Evolutionary conservation across 2,888 invertebrate species (phyloP).

Genomic region (Ophonus ardosiacus): DNA sequence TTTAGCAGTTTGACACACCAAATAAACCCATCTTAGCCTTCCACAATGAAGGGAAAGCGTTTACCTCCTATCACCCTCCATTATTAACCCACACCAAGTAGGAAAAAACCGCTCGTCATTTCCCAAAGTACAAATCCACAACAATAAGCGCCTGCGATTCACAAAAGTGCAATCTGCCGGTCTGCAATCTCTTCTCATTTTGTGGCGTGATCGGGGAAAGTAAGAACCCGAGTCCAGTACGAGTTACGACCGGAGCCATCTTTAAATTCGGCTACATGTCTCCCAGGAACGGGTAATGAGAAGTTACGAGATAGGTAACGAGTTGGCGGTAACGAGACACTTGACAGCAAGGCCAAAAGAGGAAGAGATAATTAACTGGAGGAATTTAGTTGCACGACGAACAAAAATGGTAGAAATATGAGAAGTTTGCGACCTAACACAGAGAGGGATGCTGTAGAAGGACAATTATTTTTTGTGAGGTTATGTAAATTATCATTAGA

Average conservation of each 20-base stretch:
- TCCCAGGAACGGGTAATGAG: conserved; percentile 44
- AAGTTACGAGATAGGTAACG: conserved; percentile 44
- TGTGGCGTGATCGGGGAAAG: conserved; percentile 44
- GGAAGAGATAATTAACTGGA: background rate
- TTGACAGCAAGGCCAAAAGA: conserved; percentile 52
- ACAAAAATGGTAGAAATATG: no score
- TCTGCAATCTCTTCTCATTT: conserved; percentile 33
- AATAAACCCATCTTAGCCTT: no score
- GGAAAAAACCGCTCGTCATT: background rate
- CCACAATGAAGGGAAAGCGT: background rate
- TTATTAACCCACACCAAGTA: background rate
- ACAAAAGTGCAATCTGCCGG: conserved; percentile 24
- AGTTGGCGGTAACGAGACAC: conserved; percentile 55
- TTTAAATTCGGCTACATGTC: conserved; percentile 58
- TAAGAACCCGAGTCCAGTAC: conserved; percentile 38
- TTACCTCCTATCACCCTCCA: background rate
- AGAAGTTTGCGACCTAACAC: no score
- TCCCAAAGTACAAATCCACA: conserved; percentile 31
- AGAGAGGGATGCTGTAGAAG: no score
- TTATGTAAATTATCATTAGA: no score
- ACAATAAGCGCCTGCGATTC: conserved; percentile 2
- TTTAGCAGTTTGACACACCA: no score
- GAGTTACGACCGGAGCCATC: conserved; percentile 58
- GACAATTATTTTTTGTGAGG: no score
- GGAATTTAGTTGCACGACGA: background rate